phyloP scores from a whole-genome alignment of 30 jellyfish, hydroid and myxozoan species.

The Aurelia coerulea region DNA sequence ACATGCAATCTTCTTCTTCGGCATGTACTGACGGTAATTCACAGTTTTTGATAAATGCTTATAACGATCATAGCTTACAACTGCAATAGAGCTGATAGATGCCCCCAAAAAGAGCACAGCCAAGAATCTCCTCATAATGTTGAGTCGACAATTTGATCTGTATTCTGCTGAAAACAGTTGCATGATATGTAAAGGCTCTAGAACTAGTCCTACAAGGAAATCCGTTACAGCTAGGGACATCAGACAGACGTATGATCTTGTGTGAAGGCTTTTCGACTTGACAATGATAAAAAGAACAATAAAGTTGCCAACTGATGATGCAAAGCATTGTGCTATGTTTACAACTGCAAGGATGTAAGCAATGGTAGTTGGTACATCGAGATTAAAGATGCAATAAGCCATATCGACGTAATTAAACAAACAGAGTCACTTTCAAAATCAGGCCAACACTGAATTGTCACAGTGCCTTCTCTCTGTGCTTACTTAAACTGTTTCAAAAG shows the following conservation, averaged over 20 bases:
- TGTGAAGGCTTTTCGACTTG: conserved; percentile 1
- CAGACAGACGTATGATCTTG: conserved; percentile 26
- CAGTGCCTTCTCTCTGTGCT: too few species aligned
- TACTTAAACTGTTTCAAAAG: too few species aligned
- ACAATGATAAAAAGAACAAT: conserved; percentile 13
- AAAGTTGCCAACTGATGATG: conserved; percentile 25
- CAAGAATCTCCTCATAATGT: conserved; percentile 29
- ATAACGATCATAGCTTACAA: conserved; percentile 67
- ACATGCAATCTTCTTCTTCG: conserved; percentile 6
- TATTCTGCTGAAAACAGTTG: conserved; percentile 25
- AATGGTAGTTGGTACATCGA: neutral
- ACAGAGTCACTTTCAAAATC: too few species aligned
- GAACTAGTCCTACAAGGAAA: conserved; percentile 44
- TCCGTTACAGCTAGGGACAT: conserved; percentile 70
- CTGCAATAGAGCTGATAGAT: conserved; percentile 52
- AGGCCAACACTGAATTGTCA: too few species aligned
- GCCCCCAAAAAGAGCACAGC: conserved; percentile 59
- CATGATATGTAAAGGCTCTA: conserved; percentile 27
- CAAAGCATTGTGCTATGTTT: neutral
- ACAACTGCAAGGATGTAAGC: conserved; percentile 35
- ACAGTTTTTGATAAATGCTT: conserved; percentile 21
- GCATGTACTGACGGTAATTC: conserved; percentile 39
- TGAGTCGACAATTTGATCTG: conserved; percentile 21
- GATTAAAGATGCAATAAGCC: neutral
- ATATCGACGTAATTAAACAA: too few species aligned